Percentiles rank a stretch among this genome's conserved stretches.
These are phyloP conservation scores for Mormyrus lacerda DNA, from an alignment of 2,113 vertebrate species.

Conservation along the genomic window DNA sequence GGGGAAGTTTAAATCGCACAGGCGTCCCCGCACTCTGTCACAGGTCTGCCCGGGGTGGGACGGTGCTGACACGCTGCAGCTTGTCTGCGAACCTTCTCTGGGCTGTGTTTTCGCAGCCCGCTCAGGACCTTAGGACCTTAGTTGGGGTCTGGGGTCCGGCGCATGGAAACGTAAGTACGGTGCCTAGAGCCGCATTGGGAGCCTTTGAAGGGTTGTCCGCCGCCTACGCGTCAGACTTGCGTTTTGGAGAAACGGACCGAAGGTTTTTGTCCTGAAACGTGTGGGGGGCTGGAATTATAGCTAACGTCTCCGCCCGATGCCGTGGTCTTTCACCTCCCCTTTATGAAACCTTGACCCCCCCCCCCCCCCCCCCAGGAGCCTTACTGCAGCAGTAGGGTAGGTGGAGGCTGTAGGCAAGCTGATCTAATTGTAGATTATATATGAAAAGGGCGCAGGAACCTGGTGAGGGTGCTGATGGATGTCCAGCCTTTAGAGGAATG, in stretches of 20 bases:
- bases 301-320: background rate
- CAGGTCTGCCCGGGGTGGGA: background rate
- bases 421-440: background rate
- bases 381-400: background rate
- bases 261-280: background rate
- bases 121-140: background rate
- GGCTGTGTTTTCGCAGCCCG: background rate
- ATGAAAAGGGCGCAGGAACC: background rate
- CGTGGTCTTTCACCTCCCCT: background rate
- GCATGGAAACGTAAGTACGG: no score
- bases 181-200: no score
- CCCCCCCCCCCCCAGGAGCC: background rate
- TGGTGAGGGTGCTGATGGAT: background rate
- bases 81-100: background rate
- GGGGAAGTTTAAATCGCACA: no score
- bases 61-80: background rate
- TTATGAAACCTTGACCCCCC: background rate
- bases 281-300: background rate
- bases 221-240: background rate
- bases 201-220: background rate
- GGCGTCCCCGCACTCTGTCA: background rate
- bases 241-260: background rate
- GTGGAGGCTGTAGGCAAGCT: background rate
- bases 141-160: background rate
- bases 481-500: no score